A percentile compares a stretch with the other conserved stretches of the same genome.
Conservation (phyloP, 2,888 invertebrate species). For the Mactromeris polynyma region DNA sequence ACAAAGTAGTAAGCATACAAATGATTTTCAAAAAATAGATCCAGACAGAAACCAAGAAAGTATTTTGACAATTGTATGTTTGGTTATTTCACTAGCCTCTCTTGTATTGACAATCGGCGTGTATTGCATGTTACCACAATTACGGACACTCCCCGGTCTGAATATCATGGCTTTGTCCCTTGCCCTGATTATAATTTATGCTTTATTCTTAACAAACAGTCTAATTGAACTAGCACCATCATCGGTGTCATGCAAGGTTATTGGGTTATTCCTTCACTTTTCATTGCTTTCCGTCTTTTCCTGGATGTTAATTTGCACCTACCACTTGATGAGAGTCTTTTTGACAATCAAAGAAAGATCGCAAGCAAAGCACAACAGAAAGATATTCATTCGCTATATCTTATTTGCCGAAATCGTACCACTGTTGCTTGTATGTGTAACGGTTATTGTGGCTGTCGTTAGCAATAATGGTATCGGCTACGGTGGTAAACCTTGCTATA, state of each 20-base stretch:
- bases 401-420: slow-evolving; percentile 8
- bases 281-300: slow-evolving; percentile 30
- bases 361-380: background rate
- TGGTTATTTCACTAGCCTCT: slow-evolving; percentile 27
- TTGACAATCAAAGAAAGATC: slow-evolving; percentile 38
- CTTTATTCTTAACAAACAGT: slow-evolving; percentile 21
- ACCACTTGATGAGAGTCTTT: slow-evolving; percentile 63
- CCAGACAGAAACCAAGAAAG: background rate
- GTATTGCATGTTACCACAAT: slow-evolving; percentile 30
- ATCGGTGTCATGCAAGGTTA: slow-evolving; percentile 27
- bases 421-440: slow-evolving; percentile 21
- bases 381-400: slow-evolving; percentile 30
- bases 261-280: slow-evolving; percentile 46
- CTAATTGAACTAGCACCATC: background rate
- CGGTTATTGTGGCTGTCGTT: slow-evolving; percentile 1
- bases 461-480: slow-evolving; percentile 42
- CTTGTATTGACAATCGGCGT: slow-evolving; percentile 34
- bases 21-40: no score
- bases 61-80: slow-evolving; percentile 42
- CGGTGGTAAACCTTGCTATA: slow-evolving; percentile 55
- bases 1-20: background rate
- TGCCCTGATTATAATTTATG: slow-evolving; percentile 27
- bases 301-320: slow-evolving; percentile 54
- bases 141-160: slow-evolving; percentile 49
- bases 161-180: slow-evolving; percentile 44